These are phyloP conservation scores for Cynopterus brachyotis DNA, from an alignment of 2,113 vertebrate genomes.

Conservation along the genomic window DNA sequence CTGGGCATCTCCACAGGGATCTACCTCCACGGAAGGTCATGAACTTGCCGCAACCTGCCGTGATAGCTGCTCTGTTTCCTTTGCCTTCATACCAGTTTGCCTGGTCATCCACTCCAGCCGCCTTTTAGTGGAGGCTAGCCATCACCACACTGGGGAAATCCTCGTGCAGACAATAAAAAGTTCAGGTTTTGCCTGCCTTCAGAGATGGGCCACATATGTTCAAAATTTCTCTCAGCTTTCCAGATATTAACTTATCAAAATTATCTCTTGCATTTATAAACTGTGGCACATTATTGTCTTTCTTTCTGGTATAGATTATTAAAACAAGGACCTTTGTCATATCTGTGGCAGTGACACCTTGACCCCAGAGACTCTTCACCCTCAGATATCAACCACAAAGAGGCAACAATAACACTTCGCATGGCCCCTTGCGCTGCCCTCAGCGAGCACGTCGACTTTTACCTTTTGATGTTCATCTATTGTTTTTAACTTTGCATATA, in stretches of 20 bases:
- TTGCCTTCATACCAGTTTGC: slow-evolving; percentile 94
- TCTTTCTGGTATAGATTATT: slow-evolving; percentile 90
- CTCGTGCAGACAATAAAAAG: slow-evolving; percentile 95
- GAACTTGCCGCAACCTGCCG: slow-evolving; percentile 70
- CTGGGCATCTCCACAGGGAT: too few relatives aligned
- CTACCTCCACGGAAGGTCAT: too few relatives aligned
- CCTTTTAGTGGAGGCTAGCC: slow-evolving; percentile 91
- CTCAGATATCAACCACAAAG: too few relatives aligned
- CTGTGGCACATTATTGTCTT: slow-evolving; percentile 80
- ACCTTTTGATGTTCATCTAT: neutral
- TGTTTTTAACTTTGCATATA: neutral
- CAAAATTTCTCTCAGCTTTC: slow-evolving; percentile 91
- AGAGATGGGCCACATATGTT: slow-evolving; percentile 90
- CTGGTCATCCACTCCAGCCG: slow-evolving; percentile 86
- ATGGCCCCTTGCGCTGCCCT: too few relatives aligned
- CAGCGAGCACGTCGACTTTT: too few relatives aligned
- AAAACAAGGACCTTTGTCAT: slow-evolving; percentile 91
- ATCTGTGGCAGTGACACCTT: too few relatives aligned
- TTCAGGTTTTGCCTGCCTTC: slow-evolving; percentile 93
- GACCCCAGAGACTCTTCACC: too few relatives aligned
- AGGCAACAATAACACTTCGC: too few relatives aligned
- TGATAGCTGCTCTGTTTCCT: slow-evolving; percentile 92
- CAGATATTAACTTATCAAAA: slow-evolving; percentile 88
- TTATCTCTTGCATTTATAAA: slow-evolving; percentile 89
- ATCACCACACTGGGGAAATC: slow-evolving; percentile 93